Evolutionary conservation across 2,113 vertebrate species (phyloP).

Genomic region (Phrynosoma blainvillii): DNA sequence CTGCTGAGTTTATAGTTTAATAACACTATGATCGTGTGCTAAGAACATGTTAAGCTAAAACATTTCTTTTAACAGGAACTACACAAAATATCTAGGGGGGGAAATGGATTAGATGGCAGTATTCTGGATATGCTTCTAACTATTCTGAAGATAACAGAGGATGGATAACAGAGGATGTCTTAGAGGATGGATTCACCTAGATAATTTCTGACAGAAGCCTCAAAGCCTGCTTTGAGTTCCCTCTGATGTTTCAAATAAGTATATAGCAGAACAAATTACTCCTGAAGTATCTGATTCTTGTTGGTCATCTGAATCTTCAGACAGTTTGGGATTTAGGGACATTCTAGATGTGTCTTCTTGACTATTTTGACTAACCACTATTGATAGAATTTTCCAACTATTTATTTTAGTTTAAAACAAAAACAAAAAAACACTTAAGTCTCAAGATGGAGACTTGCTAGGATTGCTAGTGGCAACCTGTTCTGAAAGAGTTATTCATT

Average conservation of each 20-base stretch:
- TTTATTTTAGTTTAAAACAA: neutral
- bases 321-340: neutral
- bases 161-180: neutral
- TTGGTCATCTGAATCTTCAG: neutral
- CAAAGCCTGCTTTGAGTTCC: neutral
- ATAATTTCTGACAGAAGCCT: neutral
- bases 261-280: constrained; percentile 5
- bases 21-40: neutral
- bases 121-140: neutral
- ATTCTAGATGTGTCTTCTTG: neutral
- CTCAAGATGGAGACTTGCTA: neutral
- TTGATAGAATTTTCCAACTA: neutral
- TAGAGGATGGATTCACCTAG: neutral
- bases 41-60: neutral
- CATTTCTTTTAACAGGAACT: neutral
- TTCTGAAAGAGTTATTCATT: neutral
- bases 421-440: neutral
- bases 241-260: neutral
- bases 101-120: neutral
- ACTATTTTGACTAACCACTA: neutral
- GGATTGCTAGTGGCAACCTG: neutral
- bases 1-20: neutral
- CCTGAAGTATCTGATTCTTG: neutral
- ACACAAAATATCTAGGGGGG: neutral
- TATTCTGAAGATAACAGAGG: neutral